These are phyloP conservation scores for Larimichthys polyactis DNA, from an alignment of 2,113 vertebrate genomes.

Conservation along the genomic window DNA sequence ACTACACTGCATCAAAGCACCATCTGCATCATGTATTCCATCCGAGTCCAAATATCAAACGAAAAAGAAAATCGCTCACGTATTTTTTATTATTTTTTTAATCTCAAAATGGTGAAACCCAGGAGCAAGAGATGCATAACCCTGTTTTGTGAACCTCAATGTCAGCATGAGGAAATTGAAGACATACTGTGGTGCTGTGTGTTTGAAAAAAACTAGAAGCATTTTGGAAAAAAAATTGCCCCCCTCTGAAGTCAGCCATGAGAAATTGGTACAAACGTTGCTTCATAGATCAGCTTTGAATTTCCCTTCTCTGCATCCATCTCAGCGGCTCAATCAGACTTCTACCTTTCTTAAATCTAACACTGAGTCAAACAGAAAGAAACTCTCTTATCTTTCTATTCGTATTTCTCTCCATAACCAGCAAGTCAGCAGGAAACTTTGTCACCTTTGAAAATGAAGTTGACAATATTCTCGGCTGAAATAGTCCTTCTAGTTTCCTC, in stretches of 20 bases:
- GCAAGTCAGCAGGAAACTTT: slow-evolving; percentile 47
- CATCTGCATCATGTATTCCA: not conserved
- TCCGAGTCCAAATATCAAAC: not conserved
- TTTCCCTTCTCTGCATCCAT: slow-evolving; percentile 41
- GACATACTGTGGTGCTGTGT: not conserved
- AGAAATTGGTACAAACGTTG: slow-evolving; percentile 39
- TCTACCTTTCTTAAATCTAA: slow-evolving; percentile 50
- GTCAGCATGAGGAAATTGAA: slow-evolving; percentile 17
- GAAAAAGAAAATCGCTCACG: not conserved
- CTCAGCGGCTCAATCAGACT: slow-evolving; percentile 44
- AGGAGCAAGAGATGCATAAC: slow-evolving; percentile 2
- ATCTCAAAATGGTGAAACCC: slow-evolving; percentile 3
- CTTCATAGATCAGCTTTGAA: slow-evolving; percentile 45
- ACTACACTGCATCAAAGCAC: not conserved
- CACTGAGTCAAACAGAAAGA: slow-evolving; percentile 37
- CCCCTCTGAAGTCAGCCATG: slow-evolving; percentile 43
- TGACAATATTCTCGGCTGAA: slow-evolving; percentile 39
- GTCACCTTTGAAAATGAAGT: slow-evolving; percentile 52
- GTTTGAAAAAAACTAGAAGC: slow-evolving; percentile 29
- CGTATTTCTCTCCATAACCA: slow-evolving; percentile 20
- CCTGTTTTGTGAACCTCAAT: slow-evolving; percentile 14
- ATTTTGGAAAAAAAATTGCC: not conserved
- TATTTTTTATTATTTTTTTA: not conserved
- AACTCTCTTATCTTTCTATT: slow-evolving; percentile 29
- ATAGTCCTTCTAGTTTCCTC: slow-evolving; percentile 33